Conservation (phyloP, 2,888 invertebrate genomes). For the Drosophila crucigera region DNA sequence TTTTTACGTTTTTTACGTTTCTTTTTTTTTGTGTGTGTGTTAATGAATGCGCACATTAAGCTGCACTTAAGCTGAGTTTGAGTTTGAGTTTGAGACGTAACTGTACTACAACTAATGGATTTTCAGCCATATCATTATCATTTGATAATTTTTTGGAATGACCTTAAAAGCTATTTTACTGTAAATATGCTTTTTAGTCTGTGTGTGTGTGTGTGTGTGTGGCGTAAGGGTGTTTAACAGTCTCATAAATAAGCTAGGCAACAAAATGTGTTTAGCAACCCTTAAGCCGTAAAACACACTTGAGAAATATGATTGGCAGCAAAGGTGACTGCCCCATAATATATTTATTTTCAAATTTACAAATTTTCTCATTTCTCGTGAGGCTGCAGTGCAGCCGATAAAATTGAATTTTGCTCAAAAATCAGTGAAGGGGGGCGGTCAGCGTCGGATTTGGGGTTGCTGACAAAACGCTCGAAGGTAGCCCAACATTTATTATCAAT, state of each 20-base stretch:
- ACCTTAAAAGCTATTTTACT: slow-evolving; percentile 16
- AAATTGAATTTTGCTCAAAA: slow-evolving; percentile 45
- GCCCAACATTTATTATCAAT: slow-evolving; percentile 54
- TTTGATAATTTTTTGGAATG: slow-evolving; percentile 24
- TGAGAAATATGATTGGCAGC: slow-evolving; percentile 23
- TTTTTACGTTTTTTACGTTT: slow-evolving; percentile 3
- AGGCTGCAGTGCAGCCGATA: slow-evolving; percentile 43
- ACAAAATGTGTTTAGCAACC: slow-evolving; percentile 27
- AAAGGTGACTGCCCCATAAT: slow-evolving; percentile 20
- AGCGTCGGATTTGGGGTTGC: slow-evolving; percentile 34
- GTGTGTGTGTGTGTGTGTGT: background rate
- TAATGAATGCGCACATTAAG: slow-evolving; percentile 67
- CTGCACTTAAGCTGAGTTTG: slow-evolving; percentile 58
- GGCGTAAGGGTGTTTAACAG: slow-evolving; percentile 38
- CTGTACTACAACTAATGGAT: slow-evolving; percentile 64
- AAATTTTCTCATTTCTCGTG: slow-evolving; percentile 2
- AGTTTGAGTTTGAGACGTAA: slow-evolving; percentile 27
- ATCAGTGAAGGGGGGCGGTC: slow-evolving; percentile 9
- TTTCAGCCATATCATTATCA: slow-evolving; percentile 33
- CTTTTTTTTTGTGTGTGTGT: slow-evolving; percentile 4
- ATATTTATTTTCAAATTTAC: slow-evolving; percentile 25
- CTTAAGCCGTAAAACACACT: slow-evolving; percentile 15
- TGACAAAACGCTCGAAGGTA: slow-evolving; percentile 41
- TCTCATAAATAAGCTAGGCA: background rate
- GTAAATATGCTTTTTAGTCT: background rate